Base-by-base conservation (phyloP, 2,113 vertebrate genomes). In the Zingel zingel region DNA sequence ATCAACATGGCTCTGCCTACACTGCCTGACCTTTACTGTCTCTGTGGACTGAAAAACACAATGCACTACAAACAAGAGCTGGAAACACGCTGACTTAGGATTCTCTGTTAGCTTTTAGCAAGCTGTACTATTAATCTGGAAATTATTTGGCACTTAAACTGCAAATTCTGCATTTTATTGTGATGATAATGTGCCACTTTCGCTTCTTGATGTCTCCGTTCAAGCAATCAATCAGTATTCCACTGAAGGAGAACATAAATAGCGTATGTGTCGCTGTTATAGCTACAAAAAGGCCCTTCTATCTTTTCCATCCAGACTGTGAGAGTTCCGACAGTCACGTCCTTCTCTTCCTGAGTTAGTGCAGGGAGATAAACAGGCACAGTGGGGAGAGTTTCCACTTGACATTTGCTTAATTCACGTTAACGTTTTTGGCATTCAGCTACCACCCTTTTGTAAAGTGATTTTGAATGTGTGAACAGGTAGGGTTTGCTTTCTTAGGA, bases 1-100 rank as follows among this genome's bases (percentile, higher is more conserved):
- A 68, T 79, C 83, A 68, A 64, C 90, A 82, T 84, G 82, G 79
- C 79, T 74, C 84, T 51, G 78, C 88, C 83, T 80, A 85, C 83
- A 76, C 92, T 21, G 56, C 12, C 79, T 89, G 86, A 92, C 90
- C 91, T 92, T 92, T 87, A 59, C 56, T 39, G 36, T 65, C 50
- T 61, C 69, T 58, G 77, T 9, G 51, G 62, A 82, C 45, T 15
- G 19, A 48, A 51, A 62, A 79, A 82, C 70, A 86, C 76, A 88
- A 83, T 57, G 63, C 63, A 45, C 45, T 9, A 63, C 83, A 78
- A 66, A 85, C 56, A 39, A 23, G 53, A 77, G 59, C 43, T 36
- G 81, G 7, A 72, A 43, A 77, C 33, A 39, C 33, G 56, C 27
- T 0, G 23, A 70, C 66, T 27, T 16, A 53, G 0, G 7, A 1